phyloP scores from a whole-genome alignment of 1,140 invertebrate genomes.

The Elysia chlorotica region DNA sequence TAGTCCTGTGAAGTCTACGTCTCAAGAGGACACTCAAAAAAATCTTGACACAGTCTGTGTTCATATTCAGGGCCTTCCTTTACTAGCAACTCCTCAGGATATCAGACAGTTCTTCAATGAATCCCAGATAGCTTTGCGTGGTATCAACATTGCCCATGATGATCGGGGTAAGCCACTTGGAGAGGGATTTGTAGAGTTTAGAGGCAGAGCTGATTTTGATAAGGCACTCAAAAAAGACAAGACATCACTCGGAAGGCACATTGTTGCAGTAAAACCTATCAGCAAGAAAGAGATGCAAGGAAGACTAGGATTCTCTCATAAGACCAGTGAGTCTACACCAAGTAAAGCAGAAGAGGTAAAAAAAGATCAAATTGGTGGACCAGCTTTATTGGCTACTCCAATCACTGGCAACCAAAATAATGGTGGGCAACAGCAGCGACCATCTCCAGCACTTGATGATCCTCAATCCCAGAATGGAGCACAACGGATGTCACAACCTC shows the following conservation, averaged over 20 bases:
- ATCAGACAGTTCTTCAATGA: slow-evolving; percentile 80
- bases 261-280: slow-evolving; percentile 72
- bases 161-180: slow-evolving; percentile 78
- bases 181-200: slow-evolving; percentile 86
- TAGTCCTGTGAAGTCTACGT: too few relatives aligned
- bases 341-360: too few relatives aligned
- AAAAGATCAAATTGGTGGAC: too few relatives aligned
- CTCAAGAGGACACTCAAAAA: background rate
- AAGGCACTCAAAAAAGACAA: slow-evolving; percentile 70
- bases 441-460: background rate
- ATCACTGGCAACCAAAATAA: background rate
- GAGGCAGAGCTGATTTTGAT: slow-evolving; percentile 71
- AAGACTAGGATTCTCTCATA: slow-evolving; percentile 28
- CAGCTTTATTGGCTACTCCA: too few relatives aligned
- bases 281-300: slow-evolving; percentile 66
- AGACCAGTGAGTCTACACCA: too few relatives aligned
- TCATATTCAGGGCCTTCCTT: slow-evolving; percentile 43
- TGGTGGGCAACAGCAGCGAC: background rate
- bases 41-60: slow-evolving; percentile 23
- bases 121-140: slow-evolving; percentile 77
- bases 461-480: background rate
- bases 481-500: background rate
- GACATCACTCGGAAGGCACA: slow-evolving; percentile 33
- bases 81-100: slow-evolving; percentile 66
- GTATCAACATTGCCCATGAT: slow-evolving; percentile 85